These are phyloP conservation scores for Xanthorhoe spadicearia DNA, from an alignment of 2,888 invertebrate species.

Conservation along the genomic window DNA sequence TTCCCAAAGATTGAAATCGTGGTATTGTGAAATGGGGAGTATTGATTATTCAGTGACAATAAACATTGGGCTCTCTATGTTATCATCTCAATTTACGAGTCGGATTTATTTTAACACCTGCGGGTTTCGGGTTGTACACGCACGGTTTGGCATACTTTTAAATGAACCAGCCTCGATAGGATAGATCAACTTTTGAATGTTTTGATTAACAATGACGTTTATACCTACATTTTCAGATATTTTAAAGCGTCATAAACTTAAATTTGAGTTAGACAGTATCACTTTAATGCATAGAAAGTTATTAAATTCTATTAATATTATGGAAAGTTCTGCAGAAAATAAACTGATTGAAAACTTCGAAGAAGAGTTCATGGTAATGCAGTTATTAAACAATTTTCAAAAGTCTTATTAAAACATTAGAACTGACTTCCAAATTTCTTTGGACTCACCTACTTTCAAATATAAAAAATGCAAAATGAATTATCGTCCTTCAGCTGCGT, in stretches of 20 bases:
- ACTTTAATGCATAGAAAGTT: neutral
- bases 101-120: slow-evolving; percentile 44
- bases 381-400: neutral
- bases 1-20: slow-evolving; percentile 81
- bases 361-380: neutral
- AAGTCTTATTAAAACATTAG: neutral
- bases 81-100: slow-evolving; percentile 52
- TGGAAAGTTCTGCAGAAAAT: neutral
- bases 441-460: slow-evolving; percentile 33
- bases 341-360: neutral
- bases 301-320: neutral
- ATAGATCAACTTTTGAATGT: slow-evolving; percentile 9
- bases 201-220: neutral
- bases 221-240: neutral
- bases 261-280: neutral
- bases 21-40: slow-evolving; percentile 75
- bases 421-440: neutral
- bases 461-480: slow-evolving; percentile 56
- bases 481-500: slow-evolving; percentile 52
- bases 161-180: neutral
- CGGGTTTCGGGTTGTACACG: slow-evolving; percentile 22
- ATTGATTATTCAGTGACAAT: slow-evolving; percentile 69
- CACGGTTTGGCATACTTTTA: slow-evolving; percentile 9
- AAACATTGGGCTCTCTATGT: slow-evolving; percentile 53
- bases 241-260: neutral